Evolutionary conservation across 2,888 invertebrate genomes (phyloP).

Genomic region (Caenorhabditis sp.): DNA sequence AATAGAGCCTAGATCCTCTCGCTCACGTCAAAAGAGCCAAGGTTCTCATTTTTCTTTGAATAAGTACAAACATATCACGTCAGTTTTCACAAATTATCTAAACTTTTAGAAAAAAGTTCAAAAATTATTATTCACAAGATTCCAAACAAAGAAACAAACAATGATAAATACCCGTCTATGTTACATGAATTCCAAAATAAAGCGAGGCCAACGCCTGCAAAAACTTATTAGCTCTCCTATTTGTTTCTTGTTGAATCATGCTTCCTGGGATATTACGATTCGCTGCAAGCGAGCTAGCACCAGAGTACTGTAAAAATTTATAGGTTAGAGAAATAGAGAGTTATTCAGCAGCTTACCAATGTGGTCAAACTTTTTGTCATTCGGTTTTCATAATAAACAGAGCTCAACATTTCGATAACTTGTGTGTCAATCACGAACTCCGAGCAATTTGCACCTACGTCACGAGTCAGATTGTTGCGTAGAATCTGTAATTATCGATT

Average conservation of each 20-base stretch:
- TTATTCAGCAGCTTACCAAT: conserved; percentile 12
- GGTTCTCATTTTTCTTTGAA: too few species aligned
- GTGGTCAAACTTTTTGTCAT: conserved; percentile 31
- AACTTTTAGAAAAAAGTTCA: too few species aligned
- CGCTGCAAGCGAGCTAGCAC: conserved; percentile 17
- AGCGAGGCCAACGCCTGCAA: conserved; percentile 15
- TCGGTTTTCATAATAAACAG: conserved; percentile 10
- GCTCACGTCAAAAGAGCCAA: too few species aligned
- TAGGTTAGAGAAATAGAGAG: not conserved
- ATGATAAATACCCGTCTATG: too few species aligned
- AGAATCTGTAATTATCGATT: conserved; percentile 10
- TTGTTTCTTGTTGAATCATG: conserved; percentile 10
- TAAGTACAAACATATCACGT: too few species aligned
- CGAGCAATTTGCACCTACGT: conserved; percentile 32
- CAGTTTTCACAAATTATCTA: too few species aligned
- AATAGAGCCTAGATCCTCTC: too few species aligned
- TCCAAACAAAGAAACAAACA: too few species aligned
- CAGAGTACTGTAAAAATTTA: conserved; percentile 17
- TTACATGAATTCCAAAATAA: conserved; percentile 12
- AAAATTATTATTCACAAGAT: too few species aligned
- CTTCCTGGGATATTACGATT: conserved; percentile 16
- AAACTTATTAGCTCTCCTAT: conserved; percentile 15
- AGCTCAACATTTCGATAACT: conserved; percentile 23
- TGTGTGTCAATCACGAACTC: conserved; percentile 18
- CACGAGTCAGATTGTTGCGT: conserved; percentile 25